Percentiles rank a stretch among this genome's conserved stretches.
These are phyloP conservation scores for Sphinx pinastri DNA, from an alignment of 2,888 invertebrate genomes.

Conservation along the genomic window DNA sequence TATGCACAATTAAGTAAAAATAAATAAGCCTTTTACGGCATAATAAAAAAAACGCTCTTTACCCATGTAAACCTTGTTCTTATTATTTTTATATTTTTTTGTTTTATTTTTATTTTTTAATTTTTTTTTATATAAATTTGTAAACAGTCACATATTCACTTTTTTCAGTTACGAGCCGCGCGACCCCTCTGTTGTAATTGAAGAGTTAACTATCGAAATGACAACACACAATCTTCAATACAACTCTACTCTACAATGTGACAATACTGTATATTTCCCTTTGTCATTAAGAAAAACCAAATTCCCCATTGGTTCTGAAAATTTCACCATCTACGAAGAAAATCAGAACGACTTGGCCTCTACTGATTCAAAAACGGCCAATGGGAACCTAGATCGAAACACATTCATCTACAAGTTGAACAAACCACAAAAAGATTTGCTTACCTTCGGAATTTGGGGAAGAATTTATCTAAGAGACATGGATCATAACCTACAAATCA, in stretches of 20 bases:
- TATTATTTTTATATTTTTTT: too few relatives aligned
- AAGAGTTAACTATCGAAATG: constrained; percentile 74
- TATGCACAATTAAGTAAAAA: too few relatives aligned
- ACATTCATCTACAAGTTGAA: constrained; percentile 56
- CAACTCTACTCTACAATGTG: constrained; percentile 62
- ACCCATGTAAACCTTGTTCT: too few relatives aligned
- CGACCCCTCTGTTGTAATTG: constrained; percentile 64
- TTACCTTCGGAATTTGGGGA: constrained; percentile 78
- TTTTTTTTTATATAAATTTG: background rate
- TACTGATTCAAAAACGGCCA: constrained; percentile 26
- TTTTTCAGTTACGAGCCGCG: constrained; percentile 74
- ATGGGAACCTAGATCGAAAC: constrained; percentile 39
- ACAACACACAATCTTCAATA: constrained; percentile 60
- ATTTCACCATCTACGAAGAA: constrained; percentile 48
- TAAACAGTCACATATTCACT: constrained; percentile 21
- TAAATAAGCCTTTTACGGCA: too few relatives aligned
- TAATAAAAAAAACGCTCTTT: too few relatives aligned
- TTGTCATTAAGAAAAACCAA: constrained; percentile 76
- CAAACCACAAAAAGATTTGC: constrained; percentile 64
- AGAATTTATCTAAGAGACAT: constrained; percentile 78
- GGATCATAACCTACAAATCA: constrained; percentile 50
- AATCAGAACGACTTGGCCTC: constrained; percentile 18
- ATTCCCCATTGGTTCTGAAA: constrained; percentile 68
- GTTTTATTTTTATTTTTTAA: too few relatives aligned
- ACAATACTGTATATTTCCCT: constrained; percentile 77